A percentile compares a stretch with the other conserved stretches of the same genome.
These are phyloP conservation scores for Silurus lanzhouensis DNA, from an alignment of 2,797 vertebrate species.

Conservation along the genomic window DNA sequence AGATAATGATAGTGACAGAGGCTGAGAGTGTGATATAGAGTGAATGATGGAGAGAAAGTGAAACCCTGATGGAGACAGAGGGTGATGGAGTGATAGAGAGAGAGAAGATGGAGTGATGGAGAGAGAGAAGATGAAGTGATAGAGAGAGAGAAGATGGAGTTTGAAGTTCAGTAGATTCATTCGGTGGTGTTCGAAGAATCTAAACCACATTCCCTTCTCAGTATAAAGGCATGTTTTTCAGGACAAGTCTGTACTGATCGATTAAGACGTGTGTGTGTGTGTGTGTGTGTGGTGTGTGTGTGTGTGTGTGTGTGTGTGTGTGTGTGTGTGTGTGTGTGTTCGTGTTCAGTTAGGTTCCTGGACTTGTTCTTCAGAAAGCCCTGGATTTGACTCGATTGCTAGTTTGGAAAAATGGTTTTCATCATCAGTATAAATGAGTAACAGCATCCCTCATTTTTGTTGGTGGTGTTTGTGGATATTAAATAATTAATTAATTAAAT, in stretches of 20 bases:
- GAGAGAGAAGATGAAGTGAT: conserved; percentile 19
- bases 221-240: too few species aligned
- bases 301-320: not conserved
- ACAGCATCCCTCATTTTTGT: not conserved
- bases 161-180: conserved; percentile 1
- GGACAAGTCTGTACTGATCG: too few species aligned
- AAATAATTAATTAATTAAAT: not conserved
- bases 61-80: too few species aligned
- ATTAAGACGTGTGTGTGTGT: too few species aligned
- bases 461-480: not conserved
- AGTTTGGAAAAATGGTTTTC: too few species aligned
- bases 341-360: not conserved
- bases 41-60: too few species aligned
- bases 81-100: conserved; percentile 6
- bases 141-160: not conserved
- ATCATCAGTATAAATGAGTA: not conserved
- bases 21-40: too few species aligned
- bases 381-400: not conserved
- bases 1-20: too few species aligned
- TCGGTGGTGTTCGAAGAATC: not conserved
- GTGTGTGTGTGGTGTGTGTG: not conserved
- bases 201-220: too few species aligned
- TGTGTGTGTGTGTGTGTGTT: not conserved
- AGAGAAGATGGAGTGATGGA: conserved; percentile 24
- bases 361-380: not conserved